phyloP scores from a whole-genome alignment of 2,113 vertebrate species.

The Chamaetylas fuelleborni region DNA sequence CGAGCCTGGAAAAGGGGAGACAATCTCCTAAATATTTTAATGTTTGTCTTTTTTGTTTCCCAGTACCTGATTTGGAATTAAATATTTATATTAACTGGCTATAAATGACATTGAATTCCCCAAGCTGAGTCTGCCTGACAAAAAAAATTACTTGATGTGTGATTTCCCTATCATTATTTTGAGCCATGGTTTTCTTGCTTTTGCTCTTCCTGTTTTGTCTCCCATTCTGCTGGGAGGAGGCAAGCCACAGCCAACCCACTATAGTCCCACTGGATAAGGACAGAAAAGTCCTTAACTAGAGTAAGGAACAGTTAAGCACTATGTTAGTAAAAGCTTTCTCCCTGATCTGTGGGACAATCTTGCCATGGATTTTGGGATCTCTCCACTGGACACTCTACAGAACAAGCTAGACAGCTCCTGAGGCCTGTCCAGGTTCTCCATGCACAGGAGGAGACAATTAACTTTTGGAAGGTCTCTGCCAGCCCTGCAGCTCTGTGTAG shows the following conservation, averaged over 20 bases:
- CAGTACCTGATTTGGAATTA: background rate
- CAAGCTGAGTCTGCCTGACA: background rate
- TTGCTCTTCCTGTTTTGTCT: background rate
- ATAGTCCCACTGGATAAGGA: background rate
- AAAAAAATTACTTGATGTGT: background rate
- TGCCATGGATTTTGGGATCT: background rate
- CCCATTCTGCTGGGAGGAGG: background rate
- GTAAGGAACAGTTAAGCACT: background rate
- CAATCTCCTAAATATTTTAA: background rate
- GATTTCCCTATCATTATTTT: background rate
- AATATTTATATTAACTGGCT: background rate
- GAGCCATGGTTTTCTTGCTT: background rate
- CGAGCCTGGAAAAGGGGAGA: background rate
- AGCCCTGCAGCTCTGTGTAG: background rate
- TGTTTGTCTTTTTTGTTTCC: background rate
- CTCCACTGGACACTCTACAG: background rate
- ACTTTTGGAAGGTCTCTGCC: background rate
- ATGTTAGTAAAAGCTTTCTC: background rate
- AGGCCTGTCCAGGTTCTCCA: background rate
- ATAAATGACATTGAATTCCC: background rate
- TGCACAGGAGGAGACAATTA: background rate
- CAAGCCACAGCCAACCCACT: accelerated
- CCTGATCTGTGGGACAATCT: background rate
- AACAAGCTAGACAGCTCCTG: background rate
- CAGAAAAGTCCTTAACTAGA: background rate